Conservation (phyloP, 2,888 invertebrate species). For the Atherix ibis region DNA sequence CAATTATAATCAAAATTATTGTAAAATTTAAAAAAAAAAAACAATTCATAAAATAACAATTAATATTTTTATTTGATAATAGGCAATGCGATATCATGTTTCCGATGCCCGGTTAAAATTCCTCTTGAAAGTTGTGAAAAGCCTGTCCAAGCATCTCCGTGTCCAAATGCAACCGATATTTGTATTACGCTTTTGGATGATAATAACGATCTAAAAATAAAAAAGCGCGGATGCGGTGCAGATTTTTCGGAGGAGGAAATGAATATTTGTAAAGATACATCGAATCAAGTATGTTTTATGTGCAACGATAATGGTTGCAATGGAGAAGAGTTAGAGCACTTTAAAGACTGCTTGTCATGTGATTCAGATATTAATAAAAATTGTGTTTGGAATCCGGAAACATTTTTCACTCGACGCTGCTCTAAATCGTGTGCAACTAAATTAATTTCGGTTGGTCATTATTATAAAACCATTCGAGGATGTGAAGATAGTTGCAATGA, state of each 20-base stretch:
- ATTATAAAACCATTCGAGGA: conserved; percentile 4
- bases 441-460: too few species aligned
- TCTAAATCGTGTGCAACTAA: background rate
- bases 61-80: too few species aligned
- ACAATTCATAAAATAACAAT: too few species aligned
- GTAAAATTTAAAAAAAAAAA: too few species aligned
- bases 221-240: background rate
- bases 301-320: conserved; percentile 3
- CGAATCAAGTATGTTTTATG: conserved; percentile 2
- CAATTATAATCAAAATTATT: too few species aligned
- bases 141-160: too few species aligned
- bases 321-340: background rate
- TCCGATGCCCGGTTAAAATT: too few species aligned
- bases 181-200: background rate
- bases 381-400: conserved; percentile 4
- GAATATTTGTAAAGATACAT: background rate
- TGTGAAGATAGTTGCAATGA: conserved; percentile 2
- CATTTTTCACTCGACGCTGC: conserved; percentile 1
- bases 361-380: conserved; percentile 4
- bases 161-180: too few species aligned
- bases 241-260: background rate
- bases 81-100: too few species aligned
- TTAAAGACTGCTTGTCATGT: conserved; percentile 4
- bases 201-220: background rate
- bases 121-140: too few species aligned